Evolutionary conservation across 1,140 invertebrate genomes (phyloP).

Genomic region (Cephus cinctus): DNA sequence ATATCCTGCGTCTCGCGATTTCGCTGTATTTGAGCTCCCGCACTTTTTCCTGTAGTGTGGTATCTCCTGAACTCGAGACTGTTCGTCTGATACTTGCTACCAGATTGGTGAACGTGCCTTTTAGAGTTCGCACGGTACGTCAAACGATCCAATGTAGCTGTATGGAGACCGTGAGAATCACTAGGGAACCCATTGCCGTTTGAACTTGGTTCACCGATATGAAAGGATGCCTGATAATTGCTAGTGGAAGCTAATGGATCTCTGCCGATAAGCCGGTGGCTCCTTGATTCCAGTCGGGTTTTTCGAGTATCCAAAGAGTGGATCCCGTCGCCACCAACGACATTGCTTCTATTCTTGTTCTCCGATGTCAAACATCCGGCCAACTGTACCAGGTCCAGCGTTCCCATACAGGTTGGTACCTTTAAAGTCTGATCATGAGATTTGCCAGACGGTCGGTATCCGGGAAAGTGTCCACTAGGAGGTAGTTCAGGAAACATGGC

Average conservation of each 20-base stretch:
- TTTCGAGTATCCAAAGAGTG: slow-evolving; percentile 37
- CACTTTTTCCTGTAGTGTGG: slow-evolving; percentile 32
- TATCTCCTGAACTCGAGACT: slow-evolving; percentile 30
- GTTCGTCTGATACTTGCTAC: slow-evolving; percentile 29
- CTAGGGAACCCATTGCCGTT: slow-evolving; percentile 31
- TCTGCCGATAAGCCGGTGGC: slow-evolving; percentile 36
- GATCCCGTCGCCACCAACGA: slow-evolving; percentile 34
- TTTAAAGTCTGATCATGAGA: slow-evolving; percentile 33
- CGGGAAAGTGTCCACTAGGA: slow-evolving; percentile 39
- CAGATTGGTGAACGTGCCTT: slow-evolving; percentile 28
- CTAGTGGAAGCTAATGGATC: slow-evolving; percentile 23
- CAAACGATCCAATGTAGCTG: slow-evolving; percentile 44
- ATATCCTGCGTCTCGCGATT: slow-evolving; percentile 20
- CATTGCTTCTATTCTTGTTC: slow-evolving; percentile 20
- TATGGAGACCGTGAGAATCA: slow-evolving; percentile 30
- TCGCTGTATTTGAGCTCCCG: slow-evolving; percentile 9
- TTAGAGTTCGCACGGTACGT: slow-evolving; percentile 42
- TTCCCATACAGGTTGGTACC: slow-evolving; percentile 35
- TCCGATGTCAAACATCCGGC: slow-evolving; percentile 36
- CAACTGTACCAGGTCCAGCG: slow-evolving; percentile 37
- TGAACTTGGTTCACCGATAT: slow-evolving; percentile 20
- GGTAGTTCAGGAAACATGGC: slow-evolving; percentile 51
- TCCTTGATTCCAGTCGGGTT: slow-evolving; percentile 43
- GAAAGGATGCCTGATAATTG: slow-evolving; percentile 20
- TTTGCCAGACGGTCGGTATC: slow-evolving; percentile 38